These are phyloP conservation scores for Allacma fusca DNA, from an alignment of 2,888 invertebrate genomes.

Conservation along the genomic window DNA sequence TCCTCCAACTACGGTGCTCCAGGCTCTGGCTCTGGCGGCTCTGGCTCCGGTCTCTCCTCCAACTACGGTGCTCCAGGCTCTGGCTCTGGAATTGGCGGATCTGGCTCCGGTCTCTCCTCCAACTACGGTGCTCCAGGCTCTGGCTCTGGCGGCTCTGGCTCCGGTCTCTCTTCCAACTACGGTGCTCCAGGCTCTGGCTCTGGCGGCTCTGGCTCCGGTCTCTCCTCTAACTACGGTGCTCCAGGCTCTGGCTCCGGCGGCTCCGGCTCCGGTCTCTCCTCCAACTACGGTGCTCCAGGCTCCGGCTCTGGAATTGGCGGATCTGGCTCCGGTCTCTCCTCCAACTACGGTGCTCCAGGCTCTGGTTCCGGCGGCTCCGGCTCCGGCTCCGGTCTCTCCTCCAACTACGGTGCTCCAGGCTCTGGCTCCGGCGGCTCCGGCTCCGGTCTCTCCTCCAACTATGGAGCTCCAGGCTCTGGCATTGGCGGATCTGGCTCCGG, in stretches of 20 bases:
- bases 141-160: constrained; percentile 13
- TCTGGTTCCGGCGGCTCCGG: too few relatives aligned
- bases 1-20: constrained; percentile 31
- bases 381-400: background rate
- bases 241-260: constrained; percentile 8
- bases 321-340: background rate
- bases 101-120: constrained; percentile 28
- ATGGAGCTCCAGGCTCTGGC: constrained; percentile 15
- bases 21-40: background rate
- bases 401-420: constrained; percentile 20
- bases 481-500: constrained; percentile 1
- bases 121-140: background rate
- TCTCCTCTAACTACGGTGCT: background rate
- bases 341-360: constrained; percentile 20
- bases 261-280: background rate
- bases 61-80: constrained; percentile 16
- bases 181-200: constrained; percentile 29
- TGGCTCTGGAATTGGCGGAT: constrained; percentile 4
- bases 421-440: too few relatives aligned
- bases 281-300: too few relatives aligned
- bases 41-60: background rate
- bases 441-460: background rate
- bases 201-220: constrained; percentile 25
- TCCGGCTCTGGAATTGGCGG: background rate
- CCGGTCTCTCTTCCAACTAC: constrained; percentile 14